Percentiles rank a stretch among this genome's conserved stretches.
Evolutionary conservation across 1,140 invertebrate species (phyloP).

Genomic region (Polyergus mexicanus): DNA sequence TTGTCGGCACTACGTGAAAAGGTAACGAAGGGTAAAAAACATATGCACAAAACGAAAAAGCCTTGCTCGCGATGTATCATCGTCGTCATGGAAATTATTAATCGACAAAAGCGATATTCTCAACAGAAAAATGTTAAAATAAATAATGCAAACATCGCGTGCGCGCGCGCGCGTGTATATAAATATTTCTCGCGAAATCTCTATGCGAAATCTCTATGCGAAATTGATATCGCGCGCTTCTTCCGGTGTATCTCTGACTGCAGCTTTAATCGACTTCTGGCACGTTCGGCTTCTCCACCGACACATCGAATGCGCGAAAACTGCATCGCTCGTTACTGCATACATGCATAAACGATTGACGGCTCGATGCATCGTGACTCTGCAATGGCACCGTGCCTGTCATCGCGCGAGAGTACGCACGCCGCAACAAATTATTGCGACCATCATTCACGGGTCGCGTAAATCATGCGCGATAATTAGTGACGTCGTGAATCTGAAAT

Average conservation of each 20-base stretch:
- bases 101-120: neutral
- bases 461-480: slow-evolving; percentile 59
- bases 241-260: slow-evolving; percentile 2
- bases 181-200: neutral
- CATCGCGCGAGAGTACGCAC: slow-evolving; percentile 9
- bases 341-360: slow-evolving; percentile 49
- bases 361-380: slow-evolving; percentile 25
- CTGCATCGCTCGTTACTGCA: slow-evolving; percentile 2
- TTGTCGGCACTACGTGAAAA: slow-evolving; percentile 29
- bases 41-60: slow-evolving; percentile 61
- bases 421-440: slow-evolving; percentile 60
- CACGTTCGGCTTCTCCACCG: neutral
- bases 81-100: slow-evolving; percentile 34
- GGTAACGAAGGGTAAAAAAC: slow-evolving; percentile 35
- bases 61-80: slow-evolving; percentile 8
- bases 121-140: neutral
- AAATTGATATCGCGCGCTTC: slow-evolving; percentile 30
- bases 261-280: neutral
- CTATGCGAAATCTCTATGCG: neutral
- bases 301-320: slow-evolving; percentile 13
- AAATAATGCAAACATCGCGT: neutral
- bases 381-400: slow-evolving; percentile 48
- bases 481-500: slow-evolving; percentile 31
- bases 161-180: neutral
- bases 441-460: slow-evolving; percentile 45